Percentiles rank a stretch among this genome's conserved stretches.
phyloP scores from a whole-genome alignment of 2,113 vertebrate genomes.

The Archocentrus centrarchus region DNA sequence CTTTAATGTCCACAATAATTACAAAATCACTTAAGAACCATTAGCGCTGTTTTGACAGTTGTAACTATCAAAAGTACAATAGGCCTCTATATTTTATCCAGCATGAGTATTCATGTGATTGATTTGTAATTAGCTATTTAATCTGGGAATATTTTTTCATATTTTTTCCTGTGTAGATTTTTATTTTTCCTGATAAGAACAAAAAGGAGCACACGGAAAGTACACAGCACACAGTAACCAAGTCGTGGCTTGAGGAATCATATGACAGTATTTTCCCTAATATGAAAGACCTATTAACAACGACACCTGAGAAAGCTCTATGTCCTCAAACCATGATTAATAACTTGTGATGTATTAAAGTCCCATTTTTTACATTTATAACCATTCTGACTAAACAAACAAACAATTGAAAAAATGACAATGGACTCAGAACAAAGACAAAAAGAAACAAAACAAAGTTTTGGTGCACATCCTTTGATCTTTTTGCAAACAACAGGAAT shows the following conservation, averaged over 20 bases:
- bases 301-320: not conserved
- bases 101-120: not conserved
- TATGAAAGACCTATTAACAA: not conserved
- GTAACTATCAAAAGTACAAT: slow-evolving; percentile 16
- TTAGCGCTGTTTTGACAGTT: slow-evolving; percentile 31
- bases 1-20: slow-evolving; percentile 15
- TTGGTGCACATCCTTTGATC: slow-evolving; percentile 20
- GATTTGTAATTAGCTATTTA: slow-evolving; percentile 6
- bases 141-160: not conserved
- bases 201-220: not conserved
- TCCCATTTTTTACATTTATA: slow-evolving; percentile 15
- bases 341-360: not conserved
- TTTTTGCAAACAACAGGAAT: slow-evolving; percentile 15
- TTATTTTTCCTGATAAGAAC: not conserved
- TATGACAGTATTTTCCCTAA: not conserved
- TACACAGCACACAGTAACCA: not conserved
- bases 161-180: not conserved
- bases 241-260: not conserved
- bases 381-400: not conserved
- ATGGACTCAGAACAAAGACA: not conserved
- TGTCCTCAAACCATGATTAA: not conserved
- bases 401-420: not conserved
- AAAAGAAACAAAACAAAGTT: not conserved
- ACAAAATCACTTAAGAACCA: slow-evolving; percentile 8
- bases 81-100: not conserved